A percentile compares a stretch with the other conserved stretches of the same genome.
Evolutionary conservation across 2,797 vertebrate species (phyloP).

Genomic region (Ptychadena robeensis): DNA sequence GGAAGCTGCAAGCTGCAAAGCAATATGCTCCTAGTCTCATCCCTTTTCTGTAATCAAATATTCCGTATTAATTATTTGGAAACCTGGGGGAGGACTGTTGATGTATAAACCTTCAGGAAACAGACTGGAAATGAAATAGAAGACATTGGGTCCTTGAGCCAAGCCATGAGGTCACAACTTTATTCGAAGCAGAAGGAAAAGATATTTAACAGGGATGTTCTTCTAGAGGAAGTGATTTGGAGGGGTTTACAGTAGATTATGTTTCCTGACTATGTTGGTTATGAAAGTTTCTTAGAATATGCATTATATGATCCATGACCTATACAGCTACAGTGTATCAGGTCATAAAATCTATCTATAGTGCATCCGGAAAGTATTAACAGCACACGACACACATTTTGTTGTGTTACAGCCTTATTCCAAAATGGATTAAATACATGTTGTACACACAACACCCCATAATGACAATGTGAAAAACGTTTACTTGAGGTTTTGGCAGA

Average conservation of each 20-base stretch:
- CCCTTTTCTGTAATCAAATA: conserved; percentile 37
- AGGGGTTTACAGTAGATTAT: conserved; percentile 8
- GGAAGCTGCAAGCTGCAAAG: conserved; percentile 25
- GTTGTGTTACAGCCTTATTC: too few species aligned
- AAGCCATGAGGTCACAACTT: conserved; percentile 18
- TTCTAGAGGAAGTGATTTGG: not conserved
- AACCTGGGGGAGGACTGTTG: conserved; percentile 26
- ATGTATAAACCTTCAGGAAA: conserved; percentile 19
- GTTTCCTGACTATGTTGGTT: not conserved
- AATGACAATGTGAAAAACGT: too few species aligned
- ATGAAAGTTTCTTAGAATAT: not conserved
- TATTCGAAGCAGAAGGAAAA: conserved; percentile 1
- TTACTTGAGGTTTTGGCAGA: too few species aligned
- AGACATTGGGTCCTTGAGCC: conserved; percentile 15
- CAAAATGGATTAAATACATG: too few species aligned
- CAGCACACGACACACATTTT: too few species aligned
- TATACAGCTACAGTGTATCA: not conserved
- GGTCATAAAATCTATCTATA: not conserved
- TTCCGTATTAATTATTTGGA: conserved; percentile 40
- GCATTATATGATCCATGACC: not conserved
- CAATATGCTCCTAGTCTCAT: conserved; percentile 6
- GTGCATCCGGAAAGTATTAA: too few species aligned
- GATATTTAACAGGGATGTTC: conserved; percentile 1
- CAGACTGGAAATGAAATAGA: conserved; percentile 13
- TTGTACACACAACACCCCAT: too few species aligned